Evolutionary conservation across 2,113 vertebrate species (phyloP).

Genomic region (Aptenodytes patagonicus): DNA sequence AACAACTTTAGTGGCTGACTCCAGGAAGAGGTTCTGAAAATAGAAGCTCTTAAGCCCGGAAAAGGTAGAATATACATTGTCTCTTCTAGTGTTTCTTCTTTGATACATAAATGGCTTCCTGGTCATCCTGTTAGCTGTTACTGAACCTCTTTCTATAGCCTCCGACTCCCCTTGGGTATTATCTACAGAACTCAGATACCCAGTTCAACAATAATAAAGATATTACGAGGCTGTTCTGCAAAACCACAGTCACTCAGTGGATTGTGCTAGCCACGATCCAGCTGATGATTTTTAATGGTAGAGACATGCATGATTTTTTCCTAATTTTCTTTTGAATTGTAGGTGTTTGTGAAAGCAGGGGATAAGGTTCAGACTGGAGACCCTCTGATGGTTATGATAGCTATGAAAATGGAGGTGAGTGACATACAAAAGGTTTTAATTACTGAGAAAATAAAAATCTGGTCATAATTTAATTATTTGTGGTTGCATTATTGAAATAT

Average conservation of each 20-base stretch:
- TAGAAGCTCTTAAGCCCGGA: background rate
- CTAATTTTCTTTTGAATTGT: slow-evolving; percentile 9
- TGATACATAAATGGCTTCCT: background rate
- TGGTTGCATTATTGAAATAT: background rate
- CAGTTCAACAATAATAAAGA: background rate
- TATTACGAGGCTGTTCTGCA: background rate
- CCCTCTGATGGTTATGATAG: slow-evolving; percentile 94
- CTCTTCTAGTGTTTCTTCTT: background rate
- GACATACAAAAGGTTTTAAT: background rate
- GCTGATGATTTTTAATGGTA: background rate
- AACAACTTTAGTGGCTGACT: background rate
- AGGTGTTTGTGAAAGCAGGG: slow-evolving; percentile 93
- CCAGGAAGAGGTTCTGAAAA: background rate
- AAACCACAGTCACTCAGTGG: background rate
- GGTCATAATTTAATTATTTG: background rate
- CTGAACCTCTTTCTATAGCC: background rate
- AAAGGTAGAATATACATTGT: background rate
- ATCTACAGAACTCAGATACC: background rate
- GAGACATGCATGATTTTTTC: background rate
- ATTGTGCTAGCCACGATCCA: background rate
- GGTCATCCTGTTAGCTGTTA: background rate
- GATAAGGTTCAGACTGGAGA: slow-evolving; percentile 88
- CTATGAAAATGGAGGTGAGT: slow-evolving; percentile 99
- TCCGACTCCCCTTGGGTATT: background rate
- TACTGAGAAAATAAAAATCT: background rate